A percentile compares a stretch with the other conserved stretches of the same genome.
Evolutionary conservation across 30 jellyfish, hydroid and myxozoan species (phyloP).

Genomic region (Cassiopea andromeda): DNA sequence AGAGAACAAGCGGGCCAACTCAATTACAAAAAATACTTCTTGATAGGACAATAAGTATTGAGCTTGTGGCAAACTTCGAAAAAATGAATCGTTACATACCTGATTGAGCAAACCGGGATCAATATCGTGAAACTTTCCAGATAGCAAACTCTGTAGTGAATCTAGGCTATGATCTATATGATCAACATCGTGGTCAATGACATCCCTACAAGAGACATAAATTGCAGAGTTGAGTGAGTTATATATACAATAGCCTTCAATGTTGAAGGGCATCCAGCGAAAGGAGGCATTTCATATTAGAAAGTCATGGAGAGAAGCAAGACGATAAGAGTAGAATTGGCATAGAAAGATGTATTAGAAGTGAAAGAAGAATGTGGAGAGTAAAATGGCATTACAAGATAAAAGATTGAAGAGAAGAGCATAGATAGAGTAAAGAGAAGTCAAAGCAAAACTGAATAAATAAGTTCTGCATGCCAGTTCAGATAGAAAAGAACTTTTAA

Average conservation of each 20-base stretch:
- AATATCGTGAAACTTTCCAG: constrained; percentile 64
- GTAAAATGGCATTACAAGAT: too few relatives aligned
- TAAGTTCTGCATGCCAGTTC: background rate
- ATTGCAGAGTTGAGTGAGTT: background rate
- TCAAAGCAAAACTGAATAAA: too few relatives aligned
- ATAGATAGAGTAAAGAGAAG: too few relatives aligned
- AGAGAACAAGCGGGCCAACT: too few relatives aligned
- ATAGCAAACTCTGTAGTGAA: constrained; percentile 65
- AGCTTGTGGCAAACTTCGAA: background rate
- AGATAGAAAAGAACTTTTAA: background rate
- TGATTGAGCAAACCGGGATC: constrained; percentile 55
- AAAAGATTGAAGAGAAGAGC: too few relatives aligned
- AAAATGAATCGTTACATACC: constrained; percentile 1
- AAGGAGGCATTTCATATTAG: too few relatives aligned
- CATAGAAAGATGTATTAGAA: too few relatives aligned
- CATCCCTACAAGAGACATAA: constrained; percentile 39
- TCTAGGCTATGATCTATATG: constrained; percentile 71
- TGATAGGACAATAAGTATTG: background rate
- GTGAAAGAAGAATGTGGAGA: too few relatives aligned
- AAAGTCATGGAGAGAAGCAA: too few relatives aligned
- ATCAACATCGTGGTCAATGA: constrained; percentile 74
- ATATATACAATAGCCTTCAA: too few relatives aligned
- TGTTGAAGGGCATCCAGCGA: too few relatives aligned
- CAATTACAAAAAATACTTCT: background rate
- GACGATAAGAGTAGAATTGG: too few relatives aligned